Evolutionary conservation across 2,888 invertebrate species (phyloP).

Genomic region (Pristionchus fissidentatus): DNA sequence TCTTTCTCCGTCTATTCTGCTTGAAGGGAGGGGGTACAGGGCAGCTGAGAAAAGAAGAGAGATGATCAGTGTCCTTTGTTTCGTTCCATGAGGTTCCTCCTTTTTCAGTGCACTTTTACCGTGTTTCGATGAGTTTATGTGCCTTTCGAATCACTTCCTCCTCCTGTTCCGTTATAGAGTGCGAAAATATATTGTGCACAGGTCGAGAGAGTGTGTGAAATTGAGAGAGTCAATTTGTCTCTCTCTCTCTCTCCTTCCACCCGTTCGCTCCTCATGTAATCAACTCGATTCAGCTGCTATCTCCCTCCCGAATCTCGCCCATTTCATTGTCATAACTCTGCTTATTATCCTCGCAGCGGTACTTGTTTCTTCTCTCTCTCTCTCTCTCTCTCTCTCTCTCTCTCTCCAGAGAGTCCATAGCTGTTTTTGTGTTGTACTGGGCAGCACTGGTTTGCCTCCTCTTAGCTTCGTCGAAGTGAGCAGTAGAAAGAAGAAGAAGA

Average conservation of each 20-base stretch:
- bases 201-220: neutral
- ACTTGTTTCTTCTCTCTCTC: neutral
- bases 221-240: neutral
- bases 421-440: neutral
- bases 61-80: slow-evolving; percentile 24
- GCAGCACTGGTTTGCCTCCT: slow-evolving; percentile 17
- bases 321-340: slow-evolving; percentile 1
- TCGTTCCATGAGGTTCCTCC: too few species aligned
- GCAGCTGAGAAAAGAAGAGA: neutral
- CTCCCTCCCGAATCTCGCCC: neutral
- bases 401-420: neutral
- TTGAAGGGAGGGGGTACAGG: neutral
- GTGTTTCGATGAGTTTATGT: neutral
- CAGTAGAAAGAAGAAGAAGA: slow-evolving; percentile 4
- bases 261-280: neutral
- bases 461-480: too few species aligned
- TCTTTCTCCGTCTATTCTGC: neutral
- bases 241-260: neutral
- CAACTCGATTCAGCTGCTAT: neutral
- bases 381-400: neutral
- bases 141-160: neutral
- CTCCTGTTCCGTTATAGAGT: neutral
- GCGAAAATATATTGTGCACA: neutral
- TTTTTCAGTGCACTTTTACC: neutral
- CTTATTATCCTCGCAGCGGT: too few species aligned